A percentile compares a stretch with the other conserved stretches of the same genome.
Conservation (phyloP, 1,140 invertebrate genomes). For the Coboldia fuscipes region DNA sequence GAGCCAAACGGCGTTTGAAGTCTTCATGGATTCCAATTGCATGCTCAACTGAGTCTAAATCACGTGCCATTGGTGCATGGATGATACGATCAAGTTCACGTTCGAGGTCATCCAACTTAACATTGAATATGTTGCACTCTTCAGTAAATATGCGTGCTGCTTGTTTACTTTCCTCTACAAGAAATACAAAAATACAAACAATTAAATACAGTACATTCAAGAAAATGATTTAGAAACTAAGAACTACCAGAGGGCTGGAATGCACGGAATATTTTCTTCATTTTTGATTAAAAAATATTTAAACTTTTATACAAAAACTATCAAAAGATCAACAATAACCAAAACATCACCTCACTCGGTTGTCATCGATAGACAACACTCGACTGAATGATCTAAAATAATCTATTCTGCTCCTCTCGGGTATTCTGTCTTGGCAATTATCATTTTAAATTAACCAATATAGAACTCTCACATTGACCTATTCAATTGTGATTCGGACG, state of each 20-base stretch:
- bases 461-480: conserved; percentile 1
- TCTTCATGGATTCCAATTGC: conserved; percentile 76
- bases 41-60: conserved; percentile 68
- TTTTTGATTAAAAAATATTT: neutral
- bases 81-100: conserved; percentile 58
- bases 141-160: conserved; percentile 68
- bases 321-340: neutral
- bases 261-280: conserved; percentile 2
- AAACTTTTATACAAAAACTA: neutral
- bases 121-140: conserved; percentile 57
- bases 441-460: conserved; percentile 11
- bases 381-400: too few species aligned
- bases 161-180: conserved; percentile 67
- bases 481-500: neutral
- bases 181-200: too few species aligned
- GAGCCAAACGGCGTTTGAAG: conserved; percentile 50
- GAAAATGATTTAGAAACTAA: too few species aligned
- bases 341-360: neutral
- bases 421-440: too few species aligned
- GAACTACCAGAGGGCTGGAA: neutral
- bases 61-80: conserved; percentile 56
- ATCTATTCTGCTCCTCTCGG: too few species aligned
- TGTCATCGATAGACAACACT: neutral
- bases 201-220: too few species aligned
- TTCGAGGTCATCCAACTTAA: conserved; percentile 67